Evolutionary conservation across 2,797 vertebrate genomes (phyloP).

Genomic region (Carcharodon carcharias): DNA sequence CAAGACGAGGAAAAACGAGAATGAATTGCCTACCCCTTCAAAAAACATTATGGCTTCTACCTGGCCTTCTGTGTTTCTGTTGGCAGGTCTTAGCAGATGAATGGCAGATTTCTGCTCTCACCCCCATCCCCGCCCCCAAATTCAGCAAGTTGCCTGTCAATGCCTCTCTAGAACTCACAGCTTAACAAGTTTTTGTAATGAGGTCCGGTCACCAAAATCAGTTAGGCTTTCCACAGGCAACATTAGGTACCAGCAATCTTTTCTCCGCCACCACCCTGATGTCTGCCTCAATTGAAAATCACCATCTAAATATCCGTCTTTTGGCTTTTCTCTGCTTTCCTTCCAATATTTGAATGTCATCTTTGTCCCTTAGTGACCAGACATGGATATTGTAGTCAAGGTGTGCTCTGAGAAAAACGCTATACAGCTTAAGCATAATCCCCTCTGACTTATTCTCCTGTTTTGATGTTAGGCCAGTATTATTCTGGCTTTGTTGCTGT

Average conservation of each 20-base stretch:
- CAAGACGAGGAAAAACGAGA: background rate
- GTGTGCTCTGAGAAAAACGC: too few relatives aligned
- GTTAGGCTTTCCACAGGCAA: background rate
- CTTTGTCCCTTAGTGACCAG: background rate
- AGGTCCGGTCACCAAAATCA: background rate
- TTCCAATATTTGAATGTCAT: background rate
- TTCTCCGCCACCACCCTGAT: background rate
- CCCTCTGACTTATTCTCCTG: background rate
- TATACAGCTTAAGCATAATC: background rate
- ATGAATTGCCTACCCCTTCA: background rate
- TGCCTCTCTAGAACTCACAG: background rate
- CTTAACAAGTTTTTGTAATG: background rate
- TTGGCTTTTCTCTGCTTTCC: background rate
- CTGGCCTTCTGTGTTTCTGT: background rate
- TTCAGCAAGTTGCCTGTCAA: background rate
- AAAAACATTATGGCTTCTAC: background rate
- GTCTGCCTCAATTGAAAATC: background rate
- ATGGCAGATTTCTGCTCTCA: background rate
- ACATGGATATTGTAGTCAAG: background rate
- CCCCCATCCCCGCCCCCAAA: background rate
- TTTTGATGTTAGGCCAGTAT: background rate
- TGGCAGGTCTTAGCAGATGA: background rate
- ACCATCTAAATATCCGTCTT: background rate
- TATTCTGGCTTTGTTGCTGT: background rate
- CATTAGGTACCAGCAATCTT: background rate